Evolutionary conservation across 1,140 invertebrate species (phyloP).

Genomic region (Radopholus similis): DNA sequence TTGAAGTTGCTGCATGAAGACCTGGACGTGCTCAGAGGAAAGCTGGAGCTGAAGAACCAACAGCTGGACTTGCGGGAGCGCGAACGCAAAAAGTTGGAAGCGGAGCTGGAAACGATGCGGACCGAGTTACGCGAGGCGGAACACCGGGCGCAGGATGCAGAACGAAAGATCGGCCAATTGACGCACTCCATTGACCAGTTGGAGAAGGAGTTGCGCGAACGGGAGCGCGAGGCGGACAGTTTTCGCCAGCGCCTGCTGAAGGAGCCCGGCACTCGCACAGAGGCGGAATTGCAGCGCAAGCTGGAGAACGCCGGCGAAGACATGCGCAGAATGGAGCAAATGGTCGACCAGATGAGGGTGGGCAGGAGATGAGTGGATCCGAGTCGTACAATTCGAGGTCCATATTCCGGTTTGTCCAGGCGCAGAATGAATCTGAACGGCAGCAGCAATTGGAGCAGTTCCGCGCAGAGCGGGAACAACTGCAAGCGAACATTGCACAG

Average conservation of each 20-base stretch:
- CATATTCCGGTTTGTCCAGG: no score
- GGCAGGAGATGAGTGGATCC: no score
- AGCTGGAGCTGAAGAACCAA: conserved; percentile 39
- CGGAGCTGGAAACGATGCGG: conserved; percentile 34
- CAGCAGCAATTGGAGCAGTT: conserved; percentile 7
- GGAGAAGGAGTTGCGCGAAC: conserved; percentile 34
- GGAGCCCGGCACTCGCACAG: conserved; percentile 26
- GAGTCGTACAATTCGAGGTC: no score
- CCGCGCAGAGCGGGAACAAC: conserved; percentile 1
- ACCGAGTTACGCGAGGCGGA: conserved; percentile 33
- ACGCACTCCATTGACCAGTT: conserved; percentile 37
- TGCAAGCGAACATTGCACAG: not conserved
- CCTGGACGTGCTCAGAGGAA: conserved; percentile 35
- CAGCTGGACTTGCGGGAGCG: conserved; percentile 34
- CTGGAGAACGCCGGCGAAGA: conserved; percentile 38
- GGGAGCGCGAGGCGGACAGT: conserved; percentile 39
- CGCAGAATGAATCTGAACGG: conserved; percentile 8
- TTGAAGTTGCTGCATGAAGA: conserved; percentile 45
- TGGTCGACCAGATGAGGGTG: conserved; percentile 28
- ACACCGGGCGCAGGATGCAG: conserved; percentile 34
- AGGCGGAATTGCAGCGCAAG: conserved; percentile 37
- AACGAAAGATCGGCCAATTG: conserved; percentile 26
- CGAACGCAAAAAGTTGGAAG: conserved; percentile 29
- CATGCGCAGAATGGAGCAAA: conserved; percentile 33
- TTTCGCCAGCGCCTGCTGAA: conserved; percentile 38